Percentiles rank a stretch among this genome's conserved stretches.
These are phyloP conservation scores for Scyliorhinus canicula DNA, from an alignment of 2,797 vertebrate species.

Conservation along the genomic window DNA sequence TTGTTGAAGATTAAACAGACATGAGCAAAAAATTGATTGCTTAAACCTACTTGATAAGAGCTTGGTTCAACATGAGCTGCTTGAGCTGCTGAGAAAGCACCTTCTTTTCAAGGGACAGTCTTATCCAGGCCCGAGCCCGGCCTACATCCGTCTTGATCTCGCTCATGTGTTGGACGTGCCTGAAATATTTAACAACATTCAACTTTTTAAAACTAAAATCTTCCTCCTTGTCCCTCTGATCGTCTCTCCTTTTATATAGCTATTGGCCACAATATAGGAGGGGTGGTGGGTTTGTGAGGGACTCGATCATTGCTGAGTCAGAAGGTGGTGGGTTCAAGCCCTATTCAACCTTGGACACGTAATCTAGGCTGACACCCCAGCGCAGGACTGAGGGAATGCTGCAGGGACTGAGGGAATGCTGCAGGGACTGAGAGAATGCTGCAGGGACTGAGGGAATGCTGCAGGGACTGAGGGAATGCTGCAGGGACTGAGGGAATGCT, in stretches of 20 bases:
- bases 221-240: not conserved
- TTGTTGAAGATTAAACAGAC: not conserved
- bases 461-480: too few relatives aligned
- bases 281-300: not conserved
- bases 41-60: constrained; percentile 73
- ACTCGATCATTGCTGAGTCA: not conserved
- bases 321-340: not conserved
- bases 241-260: not conserved
- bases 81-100: constrained; percentile 90
- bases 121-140: constrained; percentile 87
- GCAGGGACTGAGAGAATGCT: too few relatives aligned
- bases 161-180: constrained; percentile 87
- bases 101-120: constrained; percentile 92
- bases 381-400: not conserved
- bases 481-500: too few relatives aligned
- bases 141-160: constrained; percentile 91
- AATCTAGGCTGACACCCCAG: not conserved
- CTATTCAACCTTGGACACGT: not conserved
- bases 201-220: not conserved
- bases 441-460: too few relatives aligned
- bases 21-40: not conserved
- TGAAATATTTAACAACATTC: constrained; percentile 46
- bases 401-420: too few relatives aligned
- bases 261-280: not conserved
- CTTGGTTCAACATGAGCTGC: constrained; percentile 82